A percentile compares a stretch with the other conserved stretches of the same genome.
Conservation (phyloP, 2,797 vertebrate genomes). For the Pipistrellus kuhlii region DNA sequence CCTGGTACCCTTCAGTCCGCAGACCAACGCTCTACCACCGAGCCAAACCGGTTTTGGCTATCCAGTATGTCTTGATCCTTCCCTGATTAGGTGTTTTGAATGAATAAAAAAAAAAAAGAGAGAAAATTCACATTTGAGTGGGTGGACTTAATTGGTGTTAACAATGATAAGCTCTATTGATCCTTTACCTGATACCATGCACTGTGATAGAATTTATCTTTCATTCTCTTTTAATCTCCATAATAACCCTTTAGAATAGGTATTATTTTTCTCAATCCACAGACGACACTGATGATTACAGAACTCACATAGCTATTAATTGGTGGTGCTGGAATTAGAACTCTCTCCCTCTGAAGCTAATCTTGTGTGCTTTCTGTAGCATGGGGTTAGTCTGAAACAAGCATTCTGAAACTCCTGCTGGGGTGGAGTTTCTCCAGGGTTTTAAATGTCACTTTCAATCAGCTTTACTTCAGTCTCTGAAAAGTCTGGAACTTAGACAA, state of each 20-base stretch:
- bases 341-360: background rate
- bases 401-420: background rate
- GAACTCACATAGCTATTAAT: background rate
- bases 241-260: background rate
- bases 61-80: background rate
- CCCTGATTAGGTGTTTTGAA: background rate
- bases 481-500: constrained; percentile 40
- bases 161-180: background rate
- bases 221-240: constrained; percentile 20
- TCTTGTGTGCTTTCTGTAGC: background rate
- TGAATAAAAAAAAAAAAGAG: background rate
- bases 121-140: background rate
- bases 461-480: background rate
- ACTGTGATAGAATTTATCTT: background rate
- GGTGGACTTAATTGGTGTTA: background rate
- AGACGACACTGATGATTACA: background rate
- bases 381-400: background rate
- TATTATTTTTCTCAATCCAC: background rate
- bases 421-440: background rate
- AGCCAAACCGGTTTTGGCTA: no score
- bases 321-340: background rate
- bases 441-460: constrained; percentile 14
- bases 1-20: no score
- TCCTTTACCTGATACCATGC: background rate
- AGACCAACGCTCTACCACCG: no score